Evolutionary conservation across 2,113 vertebrate species (phyloP), one percentile per base, ranked within the genome.

Genomic region (Brachyhypopomus occidentalis): DNA sequence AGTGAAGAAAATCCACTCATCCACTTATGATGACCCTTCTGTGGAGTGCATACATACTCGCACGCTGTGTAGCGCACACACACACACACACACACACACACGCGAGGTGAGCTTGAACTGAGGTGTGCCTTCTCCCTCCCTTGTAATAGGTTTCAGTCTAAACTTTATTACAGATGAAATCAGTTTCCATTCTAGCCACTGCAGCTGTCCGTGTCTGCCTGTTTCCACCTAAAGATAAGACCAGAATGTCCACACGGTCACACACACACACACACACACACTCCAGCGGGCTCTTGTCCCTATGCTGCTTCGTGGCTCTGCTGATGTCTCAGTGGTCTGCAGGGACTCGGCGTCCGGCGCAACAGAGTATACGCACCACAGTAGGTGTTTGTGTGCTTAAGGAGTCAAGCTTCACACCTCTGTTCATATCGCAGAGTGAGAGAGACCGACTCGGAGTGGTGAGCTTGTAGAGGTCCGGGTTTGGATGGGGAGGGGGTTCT

Each of bases 121-220:
- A 82, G 64, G 72, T 27, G 78, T 62, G 72, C 62, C 73, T 72
- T 72, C 71, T 64, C 16, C 12, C 41, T 14, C 23, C 73, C 76
- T 58, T 67, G 45, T 75, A 9, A 72, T 19, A 76, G 72, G 63
- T 75, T 81, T 76, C 73, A 38, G 34, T 82, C 80, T 56, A 41
- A 69, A 80, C 72, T 25, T 17, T 20, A 80, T 80, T 70, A 60
- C 36, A 38, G 62, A 81, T 80, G 34, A 20, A 74, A 63, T 62
- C 36, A 85, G 78, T 72, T 79, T 56, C 67, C 30, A 27, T 69
- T 36, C 27, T 25, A 48, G 63, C 69, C 25, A 2, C 58, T 62
- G 20, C 67, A 74, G 60, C 75, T 25, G 16, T 27, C 48, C 69
- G n/a, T 75, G 1, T 75, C n/a, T 60, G 60, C 16, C 9, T 75